These are phyloP conservation scores for Ophthalmolycus amberensis DNA, from an alignment of 2,113 vertebrate genomes.

Conservation along the genomic window DNA sequence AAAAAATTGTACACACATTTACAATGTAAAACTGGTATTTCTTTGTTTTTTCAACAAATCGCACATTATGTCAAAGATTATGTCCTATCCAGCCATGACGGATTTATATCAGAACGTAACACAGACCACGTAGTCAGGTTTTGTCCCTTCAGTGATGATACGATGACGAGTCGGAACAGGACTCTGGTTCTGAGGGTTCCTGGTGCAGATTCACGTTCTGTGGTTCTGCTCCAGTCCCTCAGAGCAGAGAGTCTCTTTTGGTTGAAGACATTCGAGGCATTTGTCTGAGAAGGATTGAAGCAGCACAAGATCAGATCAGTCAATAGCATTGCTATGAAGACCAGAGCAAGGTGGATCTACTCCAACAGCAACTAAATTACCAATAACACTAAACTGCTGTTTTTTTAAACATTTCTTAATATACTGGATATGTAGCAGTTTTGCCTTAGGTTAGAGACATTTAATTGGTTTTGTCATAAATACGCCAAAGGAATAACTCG, in stretches of 20 bases:
- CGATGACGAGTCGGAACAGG: slow-evolving; percentile 88
- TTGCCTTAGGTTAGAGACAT: fast-evolving
- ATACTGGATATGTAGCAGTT: too few species aligned
- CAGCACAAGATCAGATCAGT: not conserved
- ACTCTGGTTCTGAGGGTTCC: slow-evolving; percentile 37
- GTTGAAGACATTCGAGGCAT: slow-evolving; percentile 88
- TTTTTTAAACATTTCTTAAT: not conserved
- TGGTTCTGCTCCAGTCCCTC: slow-evolving; percentile 67
- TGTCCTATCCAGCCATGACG: not conserved
- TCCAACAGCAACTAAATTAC: not conserved
- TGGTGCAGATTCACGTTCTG: slow-evolving; percentile 76
- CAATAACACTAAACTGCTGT: too few species aligned
- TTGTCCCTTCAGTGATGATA: slow-evolving; percentile 87
- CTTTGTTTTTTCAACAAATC: too few species aligned
- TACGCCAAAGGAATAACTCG: not conserved
- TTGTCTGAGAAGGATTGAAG: slow-evolving; percentile 89
- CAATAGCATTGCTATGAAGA: not conserved
- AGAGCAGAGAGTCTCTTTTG: slow-evolving; percentile 46
- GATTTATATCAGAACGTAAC: not conserved
- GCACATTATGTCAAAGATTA: not conserved
- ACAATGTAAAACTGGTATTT: too few species aligned
- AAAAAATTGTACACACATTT: too few species aligned
- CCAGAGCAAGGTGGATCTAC: not conserved
- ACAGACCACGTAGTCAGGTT: not conserved
- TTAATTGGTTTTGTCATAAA: too few species aligned